A percentile compares a stretch with the other conserved stretches of the same genome.
Evolutionary conservation across 1,140 invertebrate species (phyloP).

Genomic region (Mizuhopecten yessoensis): DNA sequence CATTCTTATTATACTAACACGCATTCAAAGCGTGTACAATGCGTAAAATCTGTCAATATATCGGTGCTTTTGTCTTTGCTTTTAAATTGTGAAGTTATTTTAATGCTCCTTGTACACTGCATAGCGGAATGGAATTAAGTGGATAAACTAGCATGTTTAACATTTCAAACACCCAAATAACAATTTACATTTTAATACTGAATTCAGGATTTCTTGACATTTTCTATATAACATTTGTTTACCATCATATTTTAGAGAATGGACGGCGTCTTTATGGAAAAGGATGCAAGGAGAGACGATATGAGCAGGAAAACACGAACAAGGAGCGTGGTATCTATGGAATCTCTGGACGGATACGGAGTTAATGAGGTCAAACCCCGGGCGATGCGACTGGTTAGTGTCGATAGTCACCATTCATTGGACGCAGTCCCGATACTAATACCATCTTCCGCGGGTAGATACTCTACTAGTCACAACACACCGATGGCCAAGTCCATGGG

Average conservation of each 20-base stretch:
- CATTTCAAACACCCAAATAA: too few species aligned
- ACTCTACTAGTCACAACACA: neutral
- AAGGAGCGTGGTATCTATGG: constrained; percentile 24
- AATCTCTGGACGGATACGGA: neutral
- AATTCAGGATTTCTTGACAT: too few species aligned
- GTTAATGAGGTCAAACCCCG: neutral
- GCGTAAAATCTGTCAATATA: too few species aligned
- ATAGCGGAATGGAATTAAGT: too few species aligned
- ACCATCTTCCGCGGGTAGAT: neutral
- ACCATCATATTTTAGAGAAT: neutral
- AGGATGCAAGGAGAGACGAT: neutral
- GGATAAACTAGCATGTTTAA: too few species aligned
- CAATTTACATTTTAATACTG: too few species aligned
- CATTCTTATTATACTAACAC: too few species aligned
- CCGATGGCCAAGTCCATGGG: neutral
- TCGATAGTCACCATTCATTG: neutral
- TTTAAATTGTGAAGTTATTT: too few species aligned
- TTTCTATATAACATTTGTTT: too few species aligned
- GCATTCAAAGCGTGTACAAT: too few species aligned
- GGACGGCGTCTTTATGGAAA: neutral
- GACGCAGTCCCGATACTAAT: constrained; percentile 4
- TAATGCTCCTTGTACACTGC: too few species aligned
- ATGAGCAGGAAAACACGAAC: neutral
- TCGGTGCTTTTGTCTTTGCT: too few species aligned
- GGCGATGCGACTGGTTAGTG: neutral